Conservation (phyloP, 2,888 invertebrate species). For the Salticus scenicus region DNA sequence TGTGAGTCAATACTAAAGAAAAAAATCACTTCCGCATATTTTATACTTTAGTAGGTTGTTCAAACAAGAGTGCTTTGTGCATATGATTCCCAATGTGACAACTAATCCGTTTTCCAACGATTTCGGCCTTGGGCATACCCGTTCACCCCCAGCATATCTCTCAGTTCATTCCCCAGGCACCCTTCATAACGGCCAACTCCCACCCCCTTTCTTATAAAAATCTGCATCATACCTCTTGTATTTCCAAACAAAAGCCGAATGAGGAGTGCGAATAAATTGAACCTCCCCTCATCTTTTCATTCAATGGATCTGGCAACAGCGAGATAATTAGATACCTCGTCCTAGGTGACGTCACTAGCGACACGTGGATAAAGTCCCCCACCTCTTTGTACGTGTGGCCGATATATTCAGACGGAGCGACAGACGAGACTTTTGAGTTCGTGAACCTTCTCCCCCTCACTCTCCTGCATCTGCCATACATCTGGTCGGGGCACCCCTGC, state of each 20-base stretch:
- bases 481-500: constrained; percentile 8
- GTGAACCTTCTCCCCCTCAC: background rate
- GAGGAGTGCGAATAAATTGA: constrained; percentile 3
- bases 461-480: constrained; percentile 1
- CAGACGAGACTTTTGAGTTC: constrained; percentile 3
- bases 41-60: background rate
- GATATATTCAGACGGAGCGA: background rate
- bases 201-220: background rate
- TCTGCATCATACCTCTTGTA: background rate
- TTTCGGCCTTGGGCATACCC: background rate
- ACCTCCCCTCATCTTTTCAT: background rate
- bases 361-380: background rate
- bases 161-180: background rate
- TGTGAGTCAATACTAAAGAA: too few species aligned
- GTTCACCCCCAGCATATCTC: background rate
- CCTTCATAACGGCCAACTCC: constrained; percentile 11
- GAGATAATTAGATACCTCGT: constrained; percentile 15
- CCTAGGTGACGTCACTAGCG: constrained; percentile 5
- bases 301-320: background rate
- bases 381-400: background rate
- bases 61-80: too few species aligned
- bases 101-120: background rate
- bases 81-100: too few species aligned
- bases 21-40: background rate
- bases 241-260: background rate